Evolutionary conservation across 1,140 invertebrate species (phyloP).

Genomic region (Atta colombica): DNA sequence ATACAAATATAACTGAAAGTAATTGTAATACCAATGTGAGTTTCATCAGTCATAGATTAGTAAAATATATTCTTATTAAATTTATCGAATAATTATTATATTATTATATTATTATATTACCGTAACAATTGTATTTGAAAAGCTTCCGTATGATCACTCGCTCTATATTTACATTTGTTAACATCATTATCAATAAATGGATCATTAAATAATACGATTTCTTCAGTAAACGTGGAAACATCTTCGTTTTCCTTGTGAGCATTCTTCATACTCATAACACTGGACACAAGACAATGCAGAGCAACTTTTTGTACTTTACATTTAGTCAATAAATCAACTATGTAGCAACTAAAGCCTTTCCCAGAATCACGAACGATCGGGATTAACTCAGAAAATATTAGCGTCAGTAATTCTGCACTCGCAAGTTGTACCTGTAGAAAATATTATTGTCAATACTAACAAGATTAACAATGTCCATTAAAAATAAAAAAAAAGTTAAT

Average conservation of each 20-base stretch:
- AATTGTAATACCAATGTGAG: not conserved
- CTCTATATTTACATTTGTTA: slow-evolving; percentile 88
- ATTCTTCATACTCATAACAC: slow-evolving; percentile 89
- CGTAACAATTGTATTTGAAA: slow-evolving; percentile 93
- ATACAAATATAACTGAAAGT: not conserved
- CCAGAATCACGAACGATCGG: slow-evolving; percentile 94
- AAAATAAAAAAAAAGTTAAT: not conserved
- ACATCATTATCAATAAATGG: slow-evolving; percentile 85
- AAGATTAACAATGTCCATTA: slow-evolving; percentile 3
- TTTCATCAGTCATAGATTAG: not conserved
- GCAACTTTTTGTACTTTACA: slow-evolving; percentile 97
- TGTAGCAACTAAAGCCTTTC: slow-evolving; percentile 93
- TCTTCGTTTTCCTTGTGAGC: slow-evolving; percentile 86
- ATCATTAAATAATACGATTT: slow-evolving; percentile 94
- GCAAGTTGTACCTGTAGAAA: slow-evolving; percentile 90
- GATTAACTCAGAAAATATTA: slow-evolving; percentile 92
- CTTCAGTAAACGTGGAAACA: slow-evolving; percentile 91
- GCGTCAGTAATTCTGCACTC: slow-evolving; percentile 92
- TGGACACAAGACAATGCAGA: slow-evolving; percentile 93
- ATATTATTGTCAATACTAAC: not conserved
- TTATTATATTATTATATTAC: slow-evolving; percentile 65
- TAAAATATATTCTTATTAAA: not conserved
- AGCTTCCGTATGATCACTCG: slow-evolving; percentile 91
- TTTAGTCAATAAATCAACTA: slow-evolving; percentile 92
- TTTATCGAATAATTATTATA: not conserved